Conservation (phyloP, 2,113 vertebrate genomes). For the Erythrocercus mccallii region DNA sequence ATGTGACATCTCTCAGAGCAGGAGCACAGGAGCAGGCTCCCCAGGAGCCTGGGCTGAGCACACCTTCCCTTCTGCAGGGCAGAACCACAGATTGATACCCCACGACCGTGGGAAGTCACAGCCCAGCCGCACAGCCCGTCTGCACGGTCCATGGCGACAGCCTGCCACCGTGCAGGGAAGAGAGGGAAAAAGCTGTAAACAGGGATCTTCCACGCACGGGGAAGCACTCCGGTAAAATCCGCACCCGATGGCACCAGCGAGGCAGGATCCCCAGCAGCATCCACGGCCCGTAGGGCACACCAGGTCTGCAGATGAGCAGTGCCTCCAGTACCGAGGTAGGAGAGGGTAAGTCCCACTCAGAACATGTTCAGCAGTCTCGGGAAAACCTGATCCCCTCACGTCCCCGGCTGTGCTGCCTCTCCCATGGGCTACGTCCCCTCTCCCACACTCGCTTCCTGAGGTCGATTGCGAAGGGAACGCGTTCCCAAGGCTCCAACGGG, state of each 20-base stretch:
- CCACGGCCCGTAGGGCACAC: fast-evolving
- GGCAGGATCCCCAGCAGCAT: not conserved
- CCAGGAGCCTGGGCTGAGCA: not conserved
- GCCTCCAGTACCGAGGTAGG: fast-evolving
- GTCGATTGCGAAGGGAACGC: not conserved
- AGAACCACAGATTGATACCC: not conserved
- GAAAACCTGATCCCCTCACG: fast-evolving
- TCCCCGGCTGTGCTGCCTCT: not conserved
- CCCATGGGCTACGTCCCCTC: not conserved
- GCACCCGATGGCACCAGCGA: fast-evolving
- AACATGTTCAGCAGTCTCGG: not conserved
- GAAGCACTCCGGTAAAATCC: not conserved
- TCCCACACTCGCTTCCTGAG: not conserved
- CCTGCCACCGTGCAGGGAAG: not conserved
- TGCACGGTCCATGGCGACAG: not conserved
- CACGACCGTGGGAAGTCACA: not conserved
- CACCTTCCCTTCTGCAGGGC: not conserved
- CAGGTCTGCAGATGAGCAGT: not conserved
- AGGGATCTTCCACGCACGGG: not conserved
- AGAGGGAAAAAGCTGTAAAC: not conserved
- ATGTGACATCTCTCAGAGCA: not conserved
- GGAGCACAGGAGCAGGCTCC: not conserved
- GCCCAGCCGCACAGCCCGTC: not conserved
- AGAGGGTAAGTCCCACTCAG: not conserved
- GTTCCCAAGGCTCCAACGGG: fast-evolving